Conservation (phyloP, 1,140 invertebrate genomes). For the Sinonovacula constricta region DNA sequence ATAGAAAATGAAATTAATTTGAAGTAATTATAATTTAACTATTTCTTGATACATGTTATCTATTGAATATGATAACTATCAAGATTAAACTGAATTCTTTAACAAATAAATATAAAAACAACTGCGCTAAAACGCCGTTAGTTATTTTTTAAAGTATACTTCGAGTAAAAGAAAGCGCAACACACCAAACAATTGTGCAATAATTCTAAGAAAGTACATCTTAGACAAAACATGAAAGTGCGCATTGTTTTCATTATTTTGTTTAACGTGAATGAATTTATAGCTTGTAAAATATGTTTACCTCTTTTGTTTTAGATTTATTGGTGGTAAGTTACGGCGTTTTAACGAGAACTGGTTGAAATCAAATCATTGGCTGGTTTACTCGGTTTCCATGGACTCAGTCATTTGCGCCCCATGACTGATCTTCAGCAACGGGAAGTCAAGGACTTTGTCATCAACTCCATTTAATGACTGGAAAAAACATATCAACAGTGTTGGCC, state of each 20-base stretch:
- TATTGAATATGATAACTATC: too few relatives aligned
- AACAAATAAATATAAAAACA: slow-evolving; percentile 12
- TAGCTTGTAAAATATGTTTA: neutral
- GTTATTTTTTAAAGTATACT: slow-evolving; percentile 13
- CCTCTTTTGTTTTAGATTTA: slow-evolving; percentile 22
- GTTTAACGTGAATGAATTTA: neutral
- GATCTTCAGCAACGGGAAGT: slow-evolving; percentile 6
- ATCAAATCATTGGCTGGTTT: slow-evolving; percentile 13
- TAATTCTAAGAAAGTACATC: neutral
- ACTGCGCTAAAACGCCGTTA: neutral
- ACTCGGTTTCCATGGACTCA: slow-evolving; percentile 20
- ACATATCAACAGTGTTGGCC: slow-evolving; percentile 6
- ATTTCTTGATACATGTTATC: slow-evolving; percentile 1
- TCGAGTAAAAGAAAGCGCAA: slow-evolving; percentile 20
- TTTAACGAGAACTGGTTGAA: slow-evolving; percentile 18
- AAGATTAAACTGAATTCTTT: slow-evolving; percentile 16
- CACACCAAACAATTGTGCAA: slow-evolving; percentile 2
- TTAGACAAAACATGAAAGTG: slow-evolving; percentile 23
- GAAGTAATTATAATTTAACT: slow-evolving; percentile 6
- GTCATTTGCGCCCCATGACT: slow-evolving; percentile 11
- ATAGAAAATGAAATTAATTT: neutral
- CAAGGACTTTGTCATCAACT: slow-evolving; percentile 14
- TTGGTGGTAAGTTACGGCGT: slow-evolving; percentile 18
- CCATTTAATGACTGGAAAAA: slow-evolving; percentile 31
- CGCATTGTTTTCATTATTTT: slow-evolving; percentile 2